phyloP scores from a whole-genome alignment of 1,140 invertebrate species.

The Notospermus geniculatus region DNA sequence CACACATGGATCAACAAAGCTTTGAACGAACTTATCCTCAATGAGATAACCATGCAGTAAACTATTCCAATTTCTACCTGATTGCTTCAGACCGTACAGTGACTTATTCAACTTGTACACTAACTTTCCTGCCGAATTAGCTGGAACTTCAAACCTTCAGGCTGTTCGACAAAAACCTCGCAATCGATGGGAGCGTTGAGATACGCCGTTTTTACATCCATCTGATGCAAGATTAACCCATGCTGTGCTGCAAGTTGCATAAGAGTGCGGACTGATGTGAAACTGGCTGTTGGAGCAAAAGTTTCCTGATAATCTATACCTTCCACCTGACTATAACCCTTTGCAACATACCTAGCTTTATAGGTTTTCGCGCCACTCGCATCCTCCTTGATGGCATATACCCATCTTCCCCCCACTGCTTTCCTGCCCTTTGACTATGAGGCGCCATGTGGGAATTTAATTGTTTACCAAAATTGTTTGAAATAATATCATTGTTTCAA shows the following conservation, averaged over 20 bases:
- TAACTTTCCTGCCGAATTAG: constrained; percentile 15
- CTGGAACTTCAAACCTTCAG: constrained; percentile 22
- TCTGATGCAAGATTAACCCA: constrained; percentile 24
- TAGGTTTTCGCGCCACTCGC: constrained; percentile 21
- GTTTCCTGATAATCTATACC: constrained; percentile 37
- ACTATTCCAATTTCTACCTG: constrained; percentile 25
- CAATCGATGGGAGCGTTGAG: constrained; percentile 27
- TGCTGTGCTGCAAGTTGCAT: constrained; percentile 25
- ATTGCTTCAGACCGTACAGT: too few relatives aligned
- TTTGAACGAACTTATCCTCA: constrained; percentile 42
- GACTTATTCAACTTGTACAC: constrained; percentile 22
- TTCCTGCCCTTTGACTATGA: too few relatives aligned
- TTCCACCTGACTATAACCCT: too few relatives aligned
- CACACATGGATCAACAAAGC: constrained; percentile 24
- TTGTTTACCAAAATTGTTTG: too few relatives aligned
- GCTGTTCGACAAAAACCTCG: constrained; percentile 30
- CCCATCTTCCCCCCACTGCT: constrained; percentile 48
- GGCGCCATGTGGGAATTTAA: too few relatives aligned
- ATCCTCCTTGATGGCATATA: constrained; percentile 32
- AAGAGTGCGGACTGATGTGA: constrained; percentile 27
- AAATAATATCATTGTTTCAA: too few relatives aligned
- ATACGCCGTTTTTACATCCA: constrained; percentile 33
- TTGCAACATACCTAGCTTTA: constrained; percentile 55
- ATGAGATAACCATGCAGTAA: constrained; percentile 49
- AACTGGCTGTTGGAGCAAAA: constrained; percentile 31